These are phyloP conservation scores for Psilopsiagon aymara DNA, from an alignment of 2,113 vertebrate species.

Conservation along the genomic window DNA sequence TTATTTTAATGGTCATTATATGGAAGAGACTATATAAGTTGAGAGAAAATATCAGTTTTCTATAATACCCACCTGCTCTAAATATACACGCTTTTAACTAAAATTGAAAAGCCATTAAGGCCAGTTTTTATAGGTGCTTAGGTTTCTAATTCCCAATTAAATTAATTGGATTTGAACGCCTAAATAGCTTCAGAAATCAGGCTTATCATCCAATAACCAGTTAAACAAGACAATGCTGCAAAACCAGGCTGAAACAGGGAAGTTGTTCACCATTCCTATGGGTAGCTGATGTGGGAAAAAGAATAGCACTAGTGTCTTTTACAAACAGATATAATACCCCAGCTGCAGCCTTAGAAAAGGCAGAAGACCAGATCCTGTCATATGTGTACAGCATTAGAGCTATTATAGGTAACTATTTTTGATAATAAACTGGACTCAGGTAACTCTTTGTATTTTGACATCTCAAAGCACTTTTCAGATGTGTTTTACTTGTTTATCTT, in stretches of 20 bases:
- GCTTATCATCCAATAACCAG: background rate
- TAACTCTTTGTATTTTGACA: background rate
- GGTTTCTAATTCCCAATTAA: conserved; percentile 48
- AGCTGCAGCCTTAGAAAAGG: background rate
- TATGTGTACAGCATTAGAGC: rapidly evolving
- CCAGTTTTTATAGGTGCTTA: conserved; percentile 20
- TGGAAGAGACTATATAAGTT: background rate
- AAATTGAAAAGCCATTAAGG: conserved; percentile 29
- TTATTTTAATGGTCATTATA: conserved; percentile 1
- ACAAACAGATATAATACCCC: background rate
- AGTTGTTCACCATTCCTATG: background rate
- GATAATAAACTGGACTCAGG: background rate
- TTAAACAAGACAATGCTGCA: background rate
- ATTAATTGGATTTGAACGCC: conserved; percentile 46
- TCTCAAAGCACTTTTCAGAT: background rate
- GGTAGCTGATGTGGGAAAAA: background rate
- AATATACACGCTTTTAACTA: conserved; percentile 31
- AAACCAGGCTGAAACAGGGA: background rate
- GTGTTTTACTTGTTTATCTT: background rate
- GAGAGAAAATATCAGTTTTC: conserved; percentile 9
- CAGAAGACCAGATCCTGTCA: background rate
- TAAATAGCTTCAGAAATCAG: conserved; percentile 28
- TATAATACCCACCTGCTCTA: conserved; percentile 34
- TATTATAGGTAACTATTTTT: background rate
- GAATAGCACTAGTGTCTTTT: background rate